Base-by-base conservation (phyloP, 1,140 invertebrate species). In the Lordiphosa stackelbergi region DNA sequence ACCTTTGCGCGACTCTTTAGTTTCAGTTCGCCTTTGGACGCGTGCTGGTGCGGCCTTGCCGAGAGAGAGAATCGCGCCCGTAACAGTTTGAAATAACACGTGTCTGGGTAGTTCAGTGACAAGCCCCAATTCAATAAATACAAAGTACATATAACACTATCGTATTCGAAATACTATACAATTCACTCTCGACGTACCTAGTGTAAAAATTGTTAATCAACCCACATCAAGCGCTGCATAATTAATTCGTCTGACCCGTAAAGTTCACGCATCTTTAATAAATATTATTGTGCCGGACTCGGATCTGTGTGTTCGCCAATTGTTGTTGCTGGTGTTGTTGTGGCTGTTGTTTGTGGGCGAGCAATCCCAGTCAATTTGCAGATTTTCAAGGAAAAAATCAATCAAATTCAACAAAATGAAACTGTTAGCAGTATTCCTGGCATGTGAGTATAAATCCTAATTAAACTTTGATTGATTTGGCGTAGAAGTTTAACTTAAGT, bases 11-110 rank as follows among this genome's bases (percentile, higher is more conserved):
- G 74, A 66, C 63, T 58, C 64, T 79, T 83, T 60, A 79, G 74
- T 78, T 73, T 79, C 77, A 79, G 77, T 79, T 79, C 66, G 77
- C 71, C 81, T 79, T 79, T 83, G 71, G 72, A 79, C 77, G 75
- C 74, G 74, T 78, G 73, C 73, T 79, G 61, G 53, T 79, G 65
- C 77, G 71, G 75, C 60, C 57, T 72, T 63, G 68, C 52, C 63
- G 73, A 75, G 49, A 70, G 69, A 69, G 56, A 69, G 41, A 66
- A 46, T 60, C 65, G 59, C 55, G 34, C 52, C 19, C 36, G 45
- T 19, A 22, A 10, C 53, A 58, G 16, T 10, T 10, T 9, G 28
- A 58, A 19, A n/a, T 57, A 11, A 81, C 70, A 78, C 75, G 74
- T 78, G 74, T 78, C 70, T 22, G 28, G 56, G 55, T 58, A 70